These are phyloP conservation scores for Bicyclus anynana DNA, from an alignment of 1,140 invertebrate species.

Conservation along the genomic window DNA sequence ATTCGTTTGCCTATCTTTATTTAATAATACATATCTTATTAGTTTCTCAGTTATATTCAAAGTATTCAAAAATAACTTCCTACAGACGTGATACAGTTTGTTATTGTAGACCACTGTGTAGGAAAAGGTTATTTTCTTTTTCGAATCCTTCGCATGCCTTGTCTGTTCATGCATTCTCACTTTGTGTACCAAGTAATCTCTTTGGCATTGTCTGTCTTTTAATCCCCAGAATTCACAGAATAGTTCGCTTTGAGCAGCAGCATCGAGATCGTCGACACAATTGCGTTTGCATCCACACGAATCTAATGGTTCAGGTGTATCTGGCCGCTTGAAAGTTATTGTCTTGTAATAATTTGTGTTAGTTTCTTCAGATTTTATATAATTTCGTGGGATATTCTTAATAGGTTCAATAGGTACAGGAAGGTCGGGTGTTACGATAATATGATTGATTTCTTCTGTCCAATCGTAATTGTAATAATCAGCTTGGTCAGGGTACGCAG, in stretches of 20 bases:
- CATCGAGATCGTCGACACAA: neutral
- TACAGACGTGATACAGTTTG: neutral
- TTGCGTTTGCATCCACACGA: neutral
- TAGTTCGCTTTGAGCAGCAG: neutral
- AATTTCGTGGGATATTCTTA: neutral
- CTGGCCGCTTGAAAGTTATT: neutral
- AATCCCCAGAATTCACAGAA: slow-evolving; percentile 3
- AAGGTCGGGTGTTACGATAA: neutral
- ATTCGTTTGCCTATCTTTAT: neutral
- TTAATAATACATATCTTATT: neutral
- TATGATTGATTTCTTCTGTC: neutral
- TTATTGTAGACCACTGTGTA: neutral
- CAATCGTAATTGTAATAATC: neutral
- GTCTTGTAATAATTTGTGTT: neutral
- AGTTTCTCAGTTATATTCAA: neutral
- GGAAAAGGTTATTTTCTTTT: neutral
- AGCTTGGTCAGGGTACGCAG: neutral
- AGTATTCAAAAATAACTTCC: neutral
- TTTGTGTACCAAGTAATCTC: neutral
- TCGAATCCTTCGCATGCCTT: neutral
- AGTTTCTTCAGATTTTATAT: neutral
- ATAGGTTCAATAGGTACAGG: neutral
- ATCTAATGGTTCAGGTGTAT: neutral
- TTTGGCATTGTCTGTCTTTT: neutral
- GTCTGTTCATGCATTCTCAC: slow-evolving; percentile 1